phyloP scores from a whole-genome alignment of 2,797 vertebrate genomes.

The Helostoma temminkii region DNA sequence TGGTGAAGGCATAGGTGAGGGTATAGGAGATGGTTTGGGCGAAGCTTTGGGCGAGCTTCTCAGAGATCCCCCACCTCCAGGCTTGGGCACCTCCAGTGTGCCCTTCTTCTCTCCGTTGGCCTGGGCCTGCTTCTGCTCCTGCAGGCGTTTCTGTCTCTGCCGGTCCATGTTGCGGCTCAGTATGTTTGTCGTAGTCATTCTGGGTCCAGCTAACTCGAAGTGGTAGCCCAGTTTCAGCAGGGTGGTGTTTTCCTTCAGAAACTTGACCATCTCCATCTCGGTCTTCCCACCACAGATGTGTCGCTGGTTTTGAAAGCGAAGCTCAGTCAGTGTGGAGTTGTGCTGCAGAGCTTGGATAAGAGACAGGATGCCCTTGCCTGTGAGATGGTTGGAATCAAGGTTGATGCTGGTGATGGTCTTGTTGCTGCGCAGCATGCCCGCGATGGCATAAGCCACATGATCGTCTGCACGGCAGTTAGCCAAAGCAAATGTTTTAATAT shows the following conservation, averaged over 20 bases:
- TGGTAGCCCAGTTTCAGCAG: constrained; percentile 97
- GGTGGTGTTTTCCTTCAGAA: constrained; percentile 95
- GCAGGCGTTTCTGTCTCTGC: constrained; percentile 93
- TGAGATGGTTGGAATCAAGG: constrained; percentile 97
- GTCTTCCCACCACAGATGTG: constrained; percentile 98
- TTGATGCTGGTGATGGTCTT: constrained; percentile 93
- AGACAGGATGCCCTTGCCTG: constrained; percentile 94
- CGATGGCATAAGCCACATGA: constrained; percentile 94
- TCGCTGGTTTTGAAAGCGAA: constrained; percentile 98
- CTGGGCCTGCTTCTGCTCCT: constrained; percentile 94
- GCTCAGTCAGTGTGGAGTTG: constrained; percentile 92
- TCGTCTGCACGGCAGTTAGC: constrained; percentile 96
- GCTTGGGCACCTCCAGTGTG: constrained; percentile 88
- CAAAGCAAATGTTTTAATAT: constrained; percentile 90
- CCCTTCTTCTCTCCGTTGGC: constrained; percentile 89
- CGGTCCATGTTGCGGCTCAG: constrained; percentile 98
- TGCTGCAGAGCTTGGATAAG: constrained; percentile 92
- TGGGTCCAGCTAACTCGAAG: constrained; percentile 95
- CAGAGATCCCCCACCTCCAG: constrained; percentile 75
- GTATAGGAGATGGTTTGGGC: constrained; percentile 85
- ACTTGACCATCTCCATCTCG: constrained; percentile 97
- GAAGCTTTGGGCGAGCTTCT: constrained; percentile 86
- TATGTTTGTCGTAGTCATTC: constrained; percentile 97
- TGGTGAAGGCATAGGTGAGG: constrained; percentile 86
- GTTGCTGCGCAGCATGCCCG: constrained; percentile 91